Percentiles rank a stretch among this genome's conserved stretches.
These are phyloP conservation scores for Pampusana beccarii DNA, from an alignment of 2,113 vertebrate species.

Conservation along the genomic window DNA sequence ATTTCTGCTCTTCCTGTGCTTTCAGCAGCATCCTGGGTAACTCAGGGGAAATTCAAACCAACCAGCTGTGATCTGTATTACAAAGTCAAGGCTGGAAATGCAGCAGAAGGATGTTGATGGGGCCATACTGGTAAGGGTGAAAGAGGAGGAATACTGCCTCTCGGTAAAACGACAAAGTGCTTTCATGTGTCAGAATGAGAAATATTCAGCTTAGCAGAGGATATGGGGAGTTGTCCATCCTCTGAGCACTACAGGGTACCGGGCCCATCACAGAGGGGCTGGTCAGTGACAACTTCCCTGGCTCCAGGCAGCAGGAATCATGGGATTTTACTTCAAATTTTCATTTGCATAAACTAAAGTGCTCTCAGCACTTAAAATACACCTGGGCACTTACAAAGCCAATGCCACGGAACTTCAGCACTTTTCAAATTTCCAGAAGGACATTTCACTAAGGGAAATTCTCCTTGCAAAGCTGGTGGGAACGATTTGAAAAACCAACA, in stretches of 20 bases:
- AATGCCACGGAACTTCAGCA: background rate
- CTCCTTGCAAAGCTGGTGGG: background rate
- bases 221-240: background rate
- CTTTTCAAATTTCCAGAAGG: background rate
- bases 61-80: constrained; percentile 57
- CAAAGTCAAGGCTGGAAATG: constrained; percentile 29
- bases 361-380: background rate
- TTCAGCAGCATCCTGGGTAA: constrained; percentile 53
- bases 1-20: constrained; percentile 33
- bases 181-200: background rate
- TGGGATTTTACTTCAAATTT: background rate
- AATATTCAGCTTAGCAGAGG: background rate
- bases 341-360: background rate
- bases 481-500: background rate
- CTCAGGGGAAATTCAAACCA: constrained; percentile 57
- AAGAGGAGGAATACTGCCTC: background rate
- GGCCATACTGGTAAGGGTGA: background rate
- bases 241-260: background rate
- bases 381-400: background rate
- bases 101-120: constrained; percentile 20
- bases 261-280: rapidly evolving
- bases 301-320: background rate
- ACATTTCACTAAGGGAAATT: background rate
- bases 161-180: background rate
- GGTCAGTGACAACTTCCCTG: background rate